Percentiles rank a stretch among this genome's conserved stretches.
Evolutionary conservation across 1,140 invertebrate species (phyloP).

Genomic region (Meloidogyne chitwoodi): DNA sequence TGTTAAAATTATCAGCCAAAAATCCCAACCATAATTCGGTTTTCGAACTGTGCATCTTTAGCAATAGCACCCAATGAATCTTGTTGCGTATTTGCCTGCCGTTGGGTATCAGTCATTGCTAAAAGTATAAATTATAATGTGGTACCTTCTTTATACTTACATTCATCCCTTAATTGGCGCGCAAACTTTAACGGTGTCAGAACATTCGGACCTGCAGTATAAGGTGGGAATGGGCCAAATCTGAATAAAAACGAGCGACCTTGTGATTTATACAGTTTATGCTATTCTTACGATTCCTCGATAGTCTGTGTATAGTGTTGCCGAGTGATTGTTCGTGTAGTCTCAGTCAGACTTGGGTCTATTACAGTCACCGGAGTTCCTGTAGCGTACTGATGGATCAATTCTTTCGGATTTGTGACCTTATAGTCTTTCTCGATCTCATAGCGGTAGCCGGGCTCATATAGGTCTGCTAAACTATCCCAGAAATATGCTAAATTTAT

Average conservation of each 20-base stretch:
- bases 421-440: constrained; percentile 52
- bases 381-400: constrained; percentile 58
- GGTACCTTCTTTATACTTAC: constrained; percentile 23
- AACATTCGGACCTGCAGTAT: constrained; percentile 29
- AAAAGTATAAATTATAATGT: constrained; percentile 17
- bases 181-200: constrained; percentile 51
- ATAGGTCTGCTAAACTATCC: constrained; percentile 36
- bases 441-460: constrained; percentile 46
- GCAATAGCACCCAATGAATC: constrained; percentile 33
- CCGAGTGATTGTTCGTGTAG: constrained; percentile 48
- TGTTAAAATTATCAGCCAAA: not conserved
- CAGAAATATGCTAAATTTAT: constrained; percentile 12
- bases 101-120: constrained; percentile 49
- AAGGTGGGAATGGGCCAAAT: constrained; percentile 53
- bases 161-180: constrained; percentile 56
- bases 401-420: constrained; percentile 54
- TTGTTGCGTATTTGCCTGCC: constrained; percentile 47
- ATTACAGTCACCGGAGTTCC: constrained; percentile 48
- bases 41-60: constrained; percentile 35
- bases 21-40: constrained; percentile 34
- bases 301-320: constrained; percentile 44
- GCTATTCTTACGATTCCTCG: constrained; percentile 39
- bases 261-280: not conserved
- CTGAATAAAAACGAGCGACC: constrained; percentile 2
- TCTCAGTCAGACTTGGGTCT: constrained; percentile 40